Base-by-base conservation (phyloP, 2,113 vertebrate species). In the Centrocercus urophasianus region DNA sequence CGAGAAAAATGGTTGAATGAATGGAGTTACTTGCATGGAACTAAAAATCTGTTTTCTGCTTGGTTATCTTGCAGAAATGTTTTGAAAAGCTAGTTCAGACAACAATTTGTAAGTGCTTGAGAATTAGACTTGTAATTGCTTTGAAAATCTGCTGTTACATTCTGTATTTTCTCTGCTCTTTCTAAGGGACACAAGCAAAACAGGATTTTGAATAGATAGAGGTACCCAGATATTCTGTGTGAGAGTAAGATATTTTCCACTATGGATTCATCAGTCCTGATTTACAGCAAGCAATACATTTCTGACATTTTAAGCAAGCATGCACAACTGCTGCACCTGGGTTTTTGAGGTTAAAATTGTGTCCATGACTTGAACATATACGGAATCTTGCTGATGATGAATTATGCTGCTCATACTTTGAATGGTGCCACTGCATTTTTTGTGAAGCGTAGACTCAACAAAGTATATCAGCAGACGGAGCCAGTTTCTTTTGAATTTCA, bases 391-490 rank as follows among this genome's bases (percentile, higher is more conserved):
- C 61, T 57, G 52, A n/a, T 80, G 91, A 88, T 83, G 72, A 70
- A 89, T 93, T 60, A 11, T 40, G 40, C 75, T 95, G 64, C 88
- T 95, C 6, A 0, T 85, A 75, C 87, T 91, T 74, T 47, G 67
- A 85, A 88, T 91, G 84, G 87, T 96, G 94, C 94, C 89, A 95
- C 84, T 80, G 87, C 75, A 71, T 81, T 86, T 89, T 96, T 95
- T 88, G 82, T 88, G 75, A 80, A 93, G 89, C 10, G 61, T 93
- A 95, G 91, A 91, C 95, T 95, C 96, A 96, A 95, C 95, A 96
- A 93, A 91, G 32, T 50, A 11, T 87, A 91, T 91, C 94, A 95
- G 75, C 72, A 88, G 91, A 85, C 47, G 0, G 82, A 83, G 65
- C 14, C 56, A 21, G 28, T 83, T 91, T 83, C 87, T 93, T 73